phyloP scores from a whole-genome alignment of 2,888 invertebrate genomes.

The Congeria kusceri region DNA sequence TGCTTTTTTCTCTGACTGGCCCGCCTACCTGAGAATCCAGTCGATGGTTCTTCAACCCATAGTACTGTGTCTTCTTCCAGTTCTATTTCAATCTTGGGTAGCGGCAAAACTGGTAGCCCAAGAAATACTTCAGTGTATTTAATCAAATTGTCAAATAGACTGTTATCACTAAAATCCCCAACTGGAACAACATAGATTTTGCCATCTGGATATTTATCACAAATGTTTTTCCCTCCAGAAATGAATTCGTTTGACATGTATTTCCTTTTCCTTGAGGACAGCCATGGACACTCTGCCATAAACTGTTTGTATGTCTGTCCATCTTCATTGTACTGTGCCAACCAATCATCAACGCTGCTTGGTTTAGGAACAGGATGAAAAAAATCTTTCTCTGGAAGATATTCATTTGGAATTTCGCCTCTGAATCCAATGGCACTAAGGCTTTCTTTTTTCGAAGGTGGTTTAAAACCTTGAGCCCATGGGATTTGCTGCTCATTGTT shows the following conservation, averaged over 20 bases:
- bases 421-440: constrained; percentile 74
- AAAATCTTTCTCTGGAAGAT: constrained; percentile 57
- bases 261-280: constrained; percentile 77
- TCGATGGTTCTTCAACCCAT: constrained; percentile 67
- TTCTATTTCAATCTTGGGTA: constrained; percentile 73
- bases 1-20: constrained; percentile 59
- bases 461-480: constrained; percentile 77
- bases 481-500: constrained; percentile 54
- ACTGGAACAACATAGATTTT: constrained; percentile 81
- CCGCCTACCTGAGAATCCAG: constrained; percentile 18
- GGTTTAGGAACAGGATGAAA: constrained; percentile 77
- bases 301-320: constrained; percentile 81
- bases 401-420: constrained; percentile 48
- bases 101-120: constrained; percentile 74
- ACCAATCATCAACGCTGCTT: constrained; percentile 80
- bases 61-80: constrained; percentile 65
- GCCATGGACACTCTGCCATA: constrained; percentile 78
- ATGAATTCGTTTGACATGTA: constrained; percentile 73
- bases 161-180: constrained; percentile 74
- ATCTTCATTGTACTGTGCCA: constrained; percentile 82
- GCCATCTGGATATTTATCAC: constrained; percentile 77
- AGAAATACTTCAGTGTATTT: constrained; percentile 79
- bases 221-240: constrained; percentile 71
- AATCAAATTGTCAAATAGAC: constrained; percentile 71
- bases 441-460: constrained; percentile 59